phyloP scores from a whole-genome alignment of 1,140 invertebrate genomes.

The Bathynomus jamesi region DNA sequence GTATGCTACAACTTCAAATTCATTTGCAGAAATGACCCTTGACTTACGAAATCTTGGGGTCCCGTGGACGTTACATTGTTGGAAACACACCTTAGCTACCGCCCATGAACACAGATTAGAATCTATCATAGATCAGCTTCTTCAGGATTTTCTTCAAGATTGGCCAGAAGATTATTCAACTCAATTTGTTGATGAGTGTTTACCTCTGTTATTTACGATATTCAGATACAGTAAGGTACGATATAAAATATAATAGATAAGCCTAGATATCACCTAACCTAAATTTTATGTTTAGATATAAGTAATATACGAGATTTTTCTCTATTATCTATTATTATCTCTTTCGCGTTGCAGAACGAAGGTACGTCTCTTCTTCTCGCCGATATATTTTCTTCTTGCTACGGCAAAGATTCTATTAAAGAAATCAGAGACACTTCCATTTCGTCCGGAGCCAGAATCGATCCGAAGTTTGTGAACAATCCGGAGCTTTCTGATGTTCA shows the following conservation, averaged over 20 bases:
- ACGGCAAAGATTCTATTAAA: constrained; percentile 75
- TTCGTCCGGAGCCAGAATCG: constrained; percentile 62
- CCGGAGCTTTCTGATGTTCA: constrained; percentile 82
- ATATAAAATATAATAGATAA: not conserved
- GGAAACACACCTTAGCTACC: constrained; percentile 79
- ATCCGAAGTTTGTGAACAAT: constrained; percentile 87
- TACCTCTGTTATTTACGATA: constrained; percentile 80
- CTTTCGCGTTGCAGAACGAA: constrained; percentile 60
- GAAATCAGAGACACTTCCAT: constrained; percentile 62
- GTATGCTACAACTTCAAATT: constrained; percentile 24
- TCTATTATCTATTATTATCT: too few species aligned
- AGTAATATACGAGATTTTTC: too few species aligned
- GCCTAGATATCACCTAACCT: not conserved
- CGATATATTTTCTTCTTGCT: constrained; percentile 81
- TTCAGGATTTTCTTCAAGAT: constrained; percentile 83
- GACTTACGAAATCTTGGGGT: constrained; percentile 73
- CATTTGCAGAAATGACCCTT: constrained; percentile 79
- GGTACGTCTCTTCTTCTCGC: constrained; percentile 75
- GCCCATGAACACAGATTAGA: constrained; percentile 73
- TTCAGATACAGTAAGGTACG: constrained; percentile 78
- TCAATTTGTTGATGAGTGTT: constrained; percentile 80
- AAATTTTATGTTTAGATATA: too few species aligned
- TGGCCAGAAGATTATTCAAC: constrained; percentile 73
- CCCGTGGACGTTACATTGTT: constrained; percentile 81
- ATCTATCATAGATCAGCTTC: constrained; percentile 75